These are phyloP conservation scores for Macrosteles quadrilineatus DNA, from an alignment of 1,140 invertebrate species.

Conservation along the genomic window DNA sequence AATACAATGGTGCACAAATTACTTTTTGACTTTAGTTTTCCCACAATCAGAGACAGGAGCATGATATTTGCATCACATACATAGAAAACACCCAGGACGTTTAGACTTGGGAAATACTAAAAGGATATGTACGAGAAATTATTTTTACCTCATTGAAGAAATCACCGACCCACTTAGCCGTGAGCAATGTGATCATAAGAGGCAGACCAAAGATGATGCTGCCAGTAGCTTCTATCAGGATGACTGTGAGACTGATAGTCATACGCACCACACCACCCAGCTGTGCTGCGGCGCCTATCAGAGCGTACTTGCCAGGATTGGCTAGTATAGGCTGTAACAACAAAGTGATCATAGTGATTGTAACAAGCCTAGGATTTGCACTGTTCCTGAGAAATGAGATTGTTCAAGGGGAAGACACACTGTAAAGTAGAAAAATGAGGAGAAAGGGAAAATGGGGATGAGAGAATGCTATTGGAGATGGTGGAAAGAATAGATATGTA, in stretches of 20 bases:
- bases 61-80: not conserved
- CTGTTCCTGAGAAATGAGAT: too few relatives aligned
- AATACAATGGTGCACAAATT: too few relatives aligned
- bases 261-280: conserved; percentile 95
- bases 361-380: too few relatives aligned
- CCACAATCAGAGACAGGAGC: conserved; percentile 40
- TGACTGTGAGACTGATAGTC: conserved; percentile 94
- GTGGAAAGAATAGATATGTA: too few relatives aligned
- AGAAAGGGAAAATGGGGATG: too few relatives aligned
- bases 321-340: conserved; percentile 44
- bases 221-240: conserved; percentile 95
- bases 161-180: conserved; percentile 97
- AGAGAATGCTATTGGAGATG: too few relatives aligned
- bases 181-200: conserved; percentile 88
- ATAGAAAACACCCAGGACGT: too few relatives aligned
- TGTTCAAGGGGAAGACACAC: too few relatives aligned
- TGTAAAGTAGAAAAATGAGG: too few relatives aligned
- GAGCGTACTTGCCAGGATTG: conserved; percentile 94
- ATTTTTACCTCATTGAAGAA: conserved; percentile 87
- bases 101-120: too few relatives aligned
- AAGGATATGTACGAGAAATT: conserved; percentile 25
- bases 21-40: too few relatives aligned
- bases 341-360: too few relatives aligned
- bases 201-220: conserved; percentile 91
- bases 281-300: conserved; percentile 94